Base-by-base conservation (phyloP, 2,113 vertebrate genomes). In the Baryphthengus martii region DNA sequence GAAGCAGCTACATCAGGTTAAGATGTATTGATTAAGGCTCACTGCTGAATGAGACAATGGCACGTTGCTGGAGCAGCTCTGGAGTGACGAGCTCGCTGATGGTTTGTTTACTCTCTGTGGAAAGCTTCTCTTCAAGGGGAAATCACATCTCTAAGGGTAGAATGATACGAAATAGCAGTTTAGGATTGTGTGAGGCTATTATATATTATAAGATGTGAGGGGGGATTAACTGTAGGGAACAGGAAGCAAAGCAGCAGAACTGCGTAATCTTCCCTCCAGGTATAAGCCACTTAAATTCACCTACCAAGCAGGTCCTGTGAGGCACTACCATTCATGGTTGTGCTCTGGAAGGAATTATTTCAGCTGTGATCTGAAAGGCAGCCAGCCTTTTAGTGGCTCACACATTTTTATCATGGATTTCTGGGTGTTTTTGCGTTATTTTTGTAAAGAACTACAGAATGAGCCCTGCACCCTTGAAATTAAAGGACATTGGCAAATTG, bases 71-170 rank as follows among this genome's bases (percentile, higher is more conserved):
- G 25, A 63, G 52, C 3, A 1, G 24, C 3, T 33, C n/a, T 20
- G 55, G 47, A 37, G 37, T 2, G 39, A 66, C 2, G 15, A 90
- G 37, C 50, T n/a, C 1, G 0, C 0, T 28, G 52, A 31, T 75
- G 26, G 8, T 35, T 88, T 50, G 25, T 85, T 86, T 62, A 12
- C 20, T 80, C 71, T 47, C 44, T 42, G 28, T 70, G 40, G n/a
- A 90, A 79, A 77, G 23, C n/a, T 63, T 77, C 19, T 63, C 49
- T 53, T 84, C 44, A 73, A 74, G 55, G 28, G 21, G 73, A 73
- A 94, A 73, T 73, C 28, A 39, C 35, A 61, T 9, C 39, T 93
- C 20, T 74, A 62, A 88, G 84, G 77, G 87, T 40, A 74, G 88
- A 63, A 86, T 26, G 17, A 62, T 33, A 86, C 12, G 37, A 81